Evolutionary conservation across 2,113 vertebrate species (phyloP), one percentile per base, ranked within the genome.

Genomic region (Montifringilla adamsi): DNA sequence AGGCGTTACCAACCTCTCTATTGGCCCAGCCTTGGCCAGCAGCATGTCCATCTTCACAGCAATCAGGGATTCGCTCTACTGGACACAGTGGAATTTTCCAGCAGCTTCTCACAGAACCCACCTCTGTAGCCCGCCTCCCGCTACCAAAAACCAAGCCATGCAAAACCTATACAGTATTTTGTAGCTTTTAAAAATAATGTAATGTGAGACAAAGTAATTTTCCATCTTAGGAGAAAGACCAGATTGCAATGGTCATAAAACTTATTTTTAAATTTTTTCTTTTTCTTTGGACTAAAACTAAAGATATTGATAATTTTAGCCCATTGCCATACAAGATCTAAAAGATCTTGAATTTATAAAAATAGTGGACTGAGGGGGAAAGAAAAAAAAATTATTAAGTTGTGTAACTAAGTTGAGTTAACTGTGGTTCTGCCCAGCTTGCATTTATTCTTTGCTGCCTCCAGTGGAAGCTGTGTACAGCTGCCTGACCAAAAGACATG

Each of bases 51-150:
- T 47, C n/a, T 6, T 39, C n/a, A 68, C 13, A 47, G 27, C 10
- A 27, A 67, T 20, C 41, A 33, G 8, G 27, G 16, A 56, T 11
- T 47, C 13, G 10, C 28, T 33, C 52, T 27, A 17, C 41, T 0
- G 1, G 63, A 47, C n/a, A 39, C 8, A 6, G 8, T 21, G 13
- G 22, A 47, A 56, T 28, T 28, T 47, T 68, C n/a, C 21, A 47
- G n/a, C 22, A 68, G 22, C 43, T 68, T 68, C 43, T 47, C 63
- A 58, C 10, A 47, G 28, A 37, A 68, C 17, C 28, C 22, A 39
- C 10, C 5, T 21, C n/a, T 1, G 1, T n/a, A 18, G 7, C 7
- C 8, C 14, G 14, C 21, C 6, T 6, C 20, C 6, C 1, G 1
- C 31, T 9, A 46, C 21, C 33, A 46, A 80, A 30, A 56, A 26